Percentiles rank a stretch among this genome's conserved stretches.
These are phyloP conservation scores for Bombus picipes DNA, from an alignment of 1,140 invertebrate genomes.

Conservation along the genomic window DNA sequence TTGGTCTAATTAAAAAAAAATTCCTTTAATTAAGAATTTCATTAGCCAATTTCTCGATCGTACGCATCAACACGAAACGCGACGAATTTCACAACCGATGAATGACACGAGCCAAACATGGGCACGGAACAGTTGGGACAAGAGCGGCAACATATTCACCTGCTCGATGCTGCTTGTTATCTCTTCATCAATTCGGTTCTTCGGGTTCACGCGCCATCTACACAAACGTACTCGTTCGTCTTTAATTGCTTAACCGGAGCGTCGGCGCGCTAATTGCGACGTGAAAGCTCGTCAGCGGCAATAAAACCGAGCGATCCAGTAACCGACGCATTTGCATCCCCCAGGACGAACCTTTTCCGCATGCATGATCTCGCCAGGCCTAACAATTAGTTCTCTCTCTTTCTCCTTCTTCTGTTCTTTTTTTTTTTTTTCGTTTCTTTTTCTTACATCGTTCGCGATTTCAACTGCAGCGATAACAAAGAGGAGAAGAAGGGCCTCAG, in stretches of 20 bases:
- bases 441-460: slow-evolving; percentile 15
- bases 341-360: slow-evolving; percentile 6
- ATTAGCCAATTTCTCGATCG: background rate
- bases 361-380: background rate
- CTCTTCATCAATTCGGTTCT: background rate
- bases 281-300: background rate
- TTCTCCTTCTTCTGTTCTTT: background rate
- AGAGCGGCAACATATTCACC: background rate
- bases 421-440: too few relatives aligned
- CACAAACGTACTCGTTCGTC: too few relatives aligned
- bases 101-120: background rate
- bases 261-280: slow-evolving; percentile 48
- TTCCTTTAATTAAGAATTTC: too few relatives aligned
- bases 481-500: too few relatives aligned
- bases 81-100: background rate
- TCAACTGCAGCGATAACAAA: background rate
- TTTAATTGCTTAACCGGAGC: slow-evolving; percentile 35
- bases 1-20: too few relatives aligned
- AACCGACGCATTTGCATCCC: slow-evolving; percentile 25
- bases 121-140: background rate
- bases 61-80: background rate
- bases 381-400: slow-evolving; percentile 3
- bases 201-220: background rate
- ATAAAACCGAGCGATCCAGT: slow-evolving; percentile 24
- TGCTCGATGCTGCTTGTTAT: background rate